A percentile compares a stretch with the other conserved stretches of the same genome.
These are phyloP conservation scores for Papilio polytes DNA, from an alignment of 1,140 invertebrate genomes.

Conservation along the genomic window DNA sequence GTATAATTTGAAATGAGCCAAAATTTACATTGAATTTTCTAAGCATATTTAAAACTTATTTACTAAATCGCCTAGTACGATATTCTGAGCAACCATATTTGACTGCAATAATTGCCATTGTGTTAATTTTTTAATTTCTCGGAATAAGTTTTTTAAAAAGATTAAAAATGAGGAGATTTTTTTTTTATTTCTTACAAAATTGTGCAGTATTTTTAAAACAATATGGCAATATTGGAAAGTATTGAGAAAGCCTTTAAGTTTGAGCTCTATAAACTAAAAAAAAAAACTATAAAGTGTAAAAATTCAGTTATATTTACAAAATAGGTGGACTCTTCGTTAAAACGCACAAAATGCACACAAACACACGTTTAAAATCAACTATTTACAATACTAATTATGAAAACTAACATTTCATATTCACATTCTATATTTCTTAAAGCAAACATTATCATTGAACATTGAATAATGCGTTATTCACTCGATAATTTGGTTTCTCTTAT, in stretches of 20 bases:
- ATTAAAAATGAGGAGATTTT: neutral
- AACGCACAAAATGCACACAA: conserved; percentile 76
- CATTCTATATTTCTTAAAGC: conserved; percentile 38
- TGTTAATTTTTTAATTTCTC: neutral
- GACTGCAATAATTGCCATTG: neutral
- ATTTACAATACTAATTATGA: conserved; percentile 50
- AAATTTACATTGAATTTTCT: conserved; percentile 9
- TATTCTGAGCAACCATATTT: conserved; percentile 24
- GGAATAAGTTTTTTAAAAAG: neutral
- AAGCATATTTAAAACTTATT: conserved; percentile 34
- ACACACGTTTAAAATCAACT: conserved; percentile 61
- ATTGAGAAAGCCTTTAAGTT: conserved; percentile 69
- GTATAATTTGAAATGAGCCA: conserved; percentile 46
- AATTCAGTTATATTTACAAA: conserved; percentile 82
- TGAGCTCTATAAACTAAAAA: conserved; percentile 58
- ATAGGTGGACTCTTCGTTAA: conserved; percentile 83
- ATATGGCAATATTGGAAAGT: conserved; percentile 73
- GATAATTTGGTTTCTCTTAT: conserved; percentile 68
- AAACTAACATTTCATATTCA: conserved; percentile 50
- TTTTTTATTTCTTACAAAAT: neutral
- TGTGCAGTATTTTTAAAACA: conserved; percentile 40
- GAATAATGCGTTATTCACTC: conserved; percentile 49
- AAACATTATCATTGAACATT: conserved; percentile 42
- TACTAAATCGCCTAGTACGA: conserved; percentile 29
- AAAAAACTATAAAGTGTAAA: conserved; percentile 76